Evolutionary conservation across 1,140 invertebrate species (phyloP), one percentile per base, ranked within the genome.

Genomic region (Kradibia gibbosae): DNA sequence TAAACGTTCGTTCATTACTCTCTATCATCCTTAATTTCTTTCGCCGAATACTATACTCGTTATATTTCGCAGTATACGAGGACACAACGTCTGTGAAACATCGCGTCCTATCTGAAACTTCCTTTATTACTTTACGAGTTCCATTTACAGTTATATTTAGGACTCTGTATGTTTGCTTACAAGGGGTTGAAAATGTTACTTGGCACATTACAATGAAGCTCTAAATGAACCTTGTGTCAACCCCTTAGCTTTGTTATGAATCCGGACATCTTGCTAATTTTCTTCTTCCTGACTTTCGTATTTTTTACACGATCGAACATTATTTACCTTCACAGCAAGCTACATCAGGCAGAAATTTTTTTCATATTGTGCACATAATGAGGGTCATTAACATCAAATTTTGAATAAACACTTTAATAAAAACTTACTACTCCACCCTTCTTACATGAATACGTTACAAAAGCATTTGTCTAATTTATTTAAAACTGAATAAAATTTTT

Each of bases 241-340:
- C 45, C 11, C 42, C 53, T 34, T 53, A 20, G 3, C 28, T 78
- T 55, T 78, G 15, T 39, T n/a, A 22, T 31, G 10, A 25, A 77
- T 20, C 11, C n/a, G 25, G 13, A 55, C 45, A 17, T 67, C 28
- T 78, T 8, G 36, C 72, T 81, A 75, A 81, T 81, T 75, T 81
- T 81, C 57, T 65, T 57, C 42, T 75, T 25, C 5, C 7, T 53
- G 20, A 67, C 67, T 78, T 67, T 62, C 20, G 15, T 60, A 39
- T 60, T 60, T 60, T 36, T 75, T 42, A 53, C 22, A 15, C 28
- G 7, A 28, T 48, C 8, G 15, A 28, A 53, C 20, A 53, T 53
- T 53, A 10, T 53, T 53, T 3, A 8, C 15, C n/a, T n/a, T n/a
- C n/a, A n/a, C n/a, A n/a, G n/a, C n/a, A n/a, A n/a, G n/a, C n/a